These are phyloP conservation scores for Lepidochrysops patricia DNA, from an alignment of 2,888 invertebrate genomes.

Conservation along the genomic window DNA sequence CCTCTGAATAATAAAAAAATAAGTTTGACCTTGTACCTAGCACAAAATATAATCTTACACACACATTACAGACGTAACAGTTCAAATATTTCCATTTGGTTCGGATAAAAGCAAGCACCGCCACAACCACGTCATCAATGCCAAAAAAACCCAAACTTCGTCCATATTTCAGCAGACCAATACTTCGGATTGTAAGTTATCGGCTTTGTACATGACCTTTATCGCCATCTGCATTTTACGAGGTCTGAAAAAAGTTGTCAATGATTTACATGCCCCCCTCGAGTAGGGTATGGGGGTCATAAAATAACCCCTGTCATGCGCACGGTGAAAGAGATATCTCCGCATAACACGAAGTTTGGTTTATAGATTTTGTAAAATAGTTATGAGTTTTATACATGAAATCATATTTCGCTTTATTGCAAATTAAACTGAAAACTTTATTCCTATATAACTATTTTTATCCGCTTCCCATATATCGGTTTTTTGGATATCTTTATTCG, in stretches of 20 bases:
- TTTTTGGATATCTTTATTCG: no score
- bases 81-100: neutral
- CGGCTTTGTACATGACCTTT: slow-evolving; percentile 19
- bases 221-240: slow-evolving; percentile 27
- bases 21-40: no score
- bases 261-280: slow-evolving; percentile 55
- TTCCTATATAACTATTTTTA: no score
- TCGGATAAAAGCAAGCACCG: neutral
- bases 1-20: no score
- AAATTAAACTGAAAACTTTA: neutral
- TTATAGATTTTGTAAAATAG: neutral
- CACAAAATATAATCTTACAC: no score
- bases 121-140: neutral
- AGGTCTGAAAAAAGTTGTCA: slow-evolving; percentile 44
- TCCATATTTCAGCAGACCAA: neutral
- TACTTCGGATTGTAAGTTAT: slow-evolving; percentile 8
- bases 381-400: neutral
- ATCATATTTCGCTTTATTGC: neutral
- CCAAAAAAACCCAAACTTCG: neutral
- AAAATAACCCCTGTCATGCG: slow-evolving; percentile 62
- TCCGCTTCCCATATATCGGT: no score
- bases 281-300: slow-evolving; percentile 41
- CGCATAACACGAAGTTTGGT: slow-evolving; percentile 42
- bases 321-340: slow-evolving; percentile 50
- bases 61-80: no score